Base-by-base conservation (phyloP, 2,888 invertebrate genomes). In the Allophyes oxyacanthae region DNA sequence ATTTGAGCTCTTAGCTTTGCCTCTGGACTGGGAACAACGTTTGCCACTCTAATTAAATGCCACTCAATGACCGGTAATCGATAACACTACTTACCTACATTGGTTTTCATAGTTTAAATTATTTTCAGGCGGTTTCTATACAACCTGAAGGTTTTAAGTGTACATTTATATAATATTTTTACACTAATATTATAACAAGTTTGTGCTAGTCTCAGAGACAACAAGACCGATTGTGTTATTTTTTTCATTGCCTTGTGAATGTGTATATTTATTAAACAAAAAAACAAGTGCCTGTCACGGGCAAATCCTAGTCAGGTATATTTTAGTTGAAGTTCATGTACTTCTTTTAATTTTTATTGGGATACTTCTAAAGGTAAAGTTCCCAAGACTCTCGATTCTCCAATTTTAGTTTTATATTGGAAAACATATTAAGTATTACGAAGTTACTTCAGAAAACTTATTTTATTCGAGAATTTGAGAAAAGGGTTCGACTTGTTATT, bases 11-110 rank as follows among this genome's bases (percentile, higher is more conserved):
- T 49, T 58, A 68, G 57, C 28, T 57, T 38, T 49, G 60, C 55
- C 44, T 64, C 55, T 43, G 61, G 38, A 60, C 50, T 46, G 52
- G 44, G 60, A 68, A 67, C 69, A 61, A 53, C 63, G 67, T 57
- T 70, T 45, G 55, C 69, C 55, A 73, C 69, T 75, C 66, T 77
- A 77, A 79, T 79, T 77, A 79, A 79, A 75, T 67, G 59, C 57
- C 71, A 58, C 72, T 75, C 72, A 67, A 62, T 69, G 57, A 51
- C 49, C 57, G 40, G 55, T 56, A 56, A 63, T 65, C 64, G n/a
- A n/a, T n/a, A n/a, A n/a, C n/a, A n/a, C n/a, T n/a, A n/a, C n/a
- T n/a, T n/a, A n/a, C n/a, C n/a, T 60, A 73, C 67, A 68, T 44
- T 53, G 54, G 52, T 54, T 42, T 60, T 49, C 40, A 53, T 69